phyloP scores from a whole-genome alignment of 1,140 invertebrate genomes.

The Cryptotermes secundus region DNA sequence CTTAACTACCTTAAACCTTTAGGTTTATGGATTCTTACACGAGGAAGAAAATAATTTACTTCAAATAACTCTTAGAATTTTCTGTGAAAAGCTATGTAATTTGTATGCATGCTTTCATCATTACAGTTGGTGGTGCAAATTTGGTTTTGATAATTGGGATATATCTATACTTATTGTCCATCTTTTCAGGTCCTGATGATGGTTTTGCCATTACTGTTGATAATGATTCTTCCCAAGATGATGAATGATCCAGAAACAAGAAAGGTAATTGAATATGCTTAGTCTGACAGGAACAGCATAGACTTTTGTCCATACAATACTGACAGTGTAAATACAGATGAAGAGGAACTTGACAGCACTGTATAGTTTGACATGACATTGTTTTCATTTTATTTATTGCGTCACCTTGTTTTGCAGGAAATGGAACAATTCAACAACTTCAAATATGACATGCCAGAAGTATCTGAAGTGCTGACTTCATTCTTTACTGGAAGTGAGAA shows the following conservation, averaged over 20 bases:
- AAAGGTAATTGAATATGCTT: constrained; percentile 64
- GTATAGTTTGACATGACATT: background rate
- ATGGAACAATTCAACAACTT: constrained; percentile 84
- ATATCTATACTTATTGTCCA: constrained; percentile 30
- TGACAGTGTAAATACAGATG: no score
- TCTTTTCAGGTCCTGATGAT: constrained; percentile 82
- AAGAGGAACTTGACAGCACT: no score
- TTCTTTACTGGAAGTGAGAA: constrained; percentile 69
- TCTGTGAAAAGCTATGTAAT: no score
- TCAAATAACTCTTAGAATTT: no score
- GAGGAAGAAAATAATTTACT: no score
- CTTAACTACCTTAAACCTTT: no score
- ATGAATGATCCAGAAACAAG: constrained; percentile 96
- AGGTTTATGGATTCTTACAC: no score
- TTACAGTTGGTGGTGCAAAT: no score
- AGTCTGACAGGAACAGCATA: no score
- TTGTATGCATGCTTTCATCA: no score
- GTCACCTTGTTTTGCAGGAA: constrained; percentile 56
- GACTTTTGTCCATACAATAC: background rate
- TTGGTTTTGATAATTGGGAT: background rate
- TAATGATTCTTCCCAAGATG: constrained; percentile 93
- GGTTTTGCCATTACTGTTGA: constrained; percentile 86
- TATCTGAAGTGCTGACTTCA: constrained; percentile 85
- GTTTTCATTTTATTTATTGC: background rate
- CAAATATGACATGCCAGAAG: constrained; percentile 85